Evolutionary conservation across 64 coral and sea anemone species (phyloP), one percentile per base, ranked within the genome.

Genomic region (Orbicella faveolata): DNA sequence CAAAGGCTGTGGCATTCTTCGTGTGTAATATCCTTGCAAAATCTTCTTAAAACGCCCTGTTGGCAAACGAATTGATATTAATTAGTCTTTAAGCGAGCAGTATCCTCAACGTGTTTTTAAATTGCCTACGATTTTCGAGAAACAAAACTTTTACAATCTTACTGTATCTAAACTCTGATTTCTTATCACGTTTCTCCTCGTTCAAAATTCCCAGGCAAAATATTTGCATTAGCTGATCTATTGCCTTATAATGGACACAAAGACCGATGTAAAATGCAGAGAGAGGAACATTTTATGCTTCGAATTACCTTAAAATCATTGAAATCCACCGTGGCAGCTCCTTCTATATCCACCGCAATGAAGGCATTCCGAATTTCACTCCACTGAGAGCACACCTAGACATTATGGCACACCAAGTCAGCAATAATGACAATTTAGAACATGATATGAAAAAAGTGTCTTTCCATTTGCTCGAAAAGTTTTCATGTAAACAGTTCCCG

Each of bases 1-100:
- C 63, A 85, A 85, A 85, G 82, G 44, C 64, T 72, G 4, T 52
- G 37, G 15, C 19, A 20, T 85, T 85, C 82, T 5, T 85, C 64
- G 63, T 85, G 65, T 51, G 63, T 85, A 25, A 73, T 2, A 85
- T 85, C 82, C 39, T 85, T 85, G 61, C 63, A 85, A 85, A 85
- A 85, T 85, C 65, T 69, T 23, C 39, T 53, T 35, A 85, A 33
- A 30, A 85, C 82, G 33, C 65, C 39, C 82, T 85, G 23, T 53
- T 0, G 8, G 35, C 34, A 63, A 63, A 81, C 14, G 21, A 61
- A 9, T 59, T 80, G 9, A 59, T 70, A 11, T 70, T 70, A 70
- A 26, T 0, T 25, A 4, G n/a, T 25, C 3, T 20, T 67, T 6
- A 67, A 18, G 4, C 64, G 15, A 67, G 7, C 23, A 19, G 16